These are phyloP conservation scores for Adelphocoris suturalis DNA, from an alignment of 2,888 invertebrate genomes.

Conservation along the genomic window DNA sequence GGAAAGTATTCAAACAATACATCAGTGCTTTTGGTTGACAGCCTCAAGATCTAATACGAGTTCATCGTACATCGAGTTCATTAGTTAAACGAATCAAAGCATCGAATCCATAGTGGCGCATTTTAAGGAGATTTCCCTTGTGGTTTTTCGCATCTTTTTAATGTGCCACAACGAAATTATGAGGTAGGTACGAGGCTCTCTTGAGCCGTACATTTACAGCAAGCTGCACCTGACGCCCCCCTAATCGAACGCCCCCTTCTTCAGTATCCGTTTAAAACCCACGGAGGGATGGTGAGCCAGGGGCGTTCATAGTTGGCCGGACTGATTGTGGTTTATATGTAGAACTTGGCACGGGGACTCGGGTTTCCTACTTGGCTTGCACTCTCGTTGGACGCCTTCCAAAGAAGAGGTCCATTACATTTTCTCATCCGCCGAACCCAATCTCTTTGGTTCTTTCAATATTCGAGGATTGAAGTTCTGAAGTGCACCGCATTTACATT, in stretches of 20 bases:
- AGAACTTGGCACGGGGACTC: constrained; percentile 62
- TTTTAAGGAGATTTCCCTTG: not conserved
- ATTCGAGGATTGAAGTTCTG: not conserved
- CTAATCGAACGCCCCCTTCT: not conserved
- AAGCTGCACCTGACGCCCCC: constrained; percentile 31
- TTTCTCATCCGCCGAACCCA: constrained; percentile 58
- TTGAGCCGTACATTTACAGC: not conserved
- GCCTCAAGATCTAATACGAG: too few relatives aligned
- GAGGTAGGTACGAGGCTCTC: not conserved
- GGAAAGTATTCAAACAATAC: too few relatives aligned
- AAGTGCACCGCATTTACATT: not conserved
- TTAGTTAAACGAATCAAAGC: not conserved
- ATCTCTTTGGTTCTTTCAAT: constrained; percentile 15
- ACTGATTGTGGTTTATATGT: constrained; percentile 65
- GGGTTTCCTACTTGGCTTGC: constrained; percentile 68
- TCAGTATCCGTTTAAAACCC: not conserved
- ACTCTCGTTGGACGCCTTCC: constrained; percentile 44
- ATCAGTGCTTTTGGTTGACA: too few relatives aligned
- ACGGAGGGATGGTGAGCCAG: not conserved
- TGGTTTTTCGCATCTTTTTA: not conserved
- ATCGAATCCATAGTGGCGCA: not conserved
- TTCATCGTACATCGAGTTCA: too few relatives aligned
- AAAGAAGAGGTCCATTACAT: constrained; percentile 60
- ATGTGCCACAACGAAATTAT: not conserved
- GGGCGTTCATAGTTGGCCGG: constrained; percentile 51